Base-by-base conservation (phyloP, 2,888 invertebrate genomes). In the Pimpla rufipes region DNA sequence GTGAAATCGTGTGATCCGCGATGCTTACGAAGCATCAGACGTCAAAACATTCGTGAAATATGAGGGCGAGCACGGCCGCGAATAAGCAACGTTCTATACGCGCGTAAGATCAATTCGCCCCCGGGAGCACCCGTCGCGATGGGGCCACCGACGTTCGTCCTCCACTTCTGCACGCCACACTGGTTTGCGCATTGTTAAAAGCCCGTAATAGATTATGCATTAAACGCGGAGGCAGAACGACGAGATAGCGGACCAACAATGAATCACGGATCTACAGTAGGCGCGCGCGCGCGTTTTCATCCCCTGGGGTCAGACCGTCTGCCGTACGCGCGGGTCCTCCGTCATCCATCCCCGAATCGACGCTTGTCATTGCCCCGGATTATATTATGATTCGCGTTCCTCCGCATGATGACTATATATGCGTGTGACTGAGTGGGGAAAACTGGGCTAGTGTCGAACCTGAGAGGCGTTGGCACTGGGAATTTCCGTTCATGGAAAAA, bases 141-240 rank as follows among this genome's bases (percentile, higher is more conserved):
- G 23, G 57, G 57, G 67, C 29, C 45, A 71, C 29, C 42, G 52
- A 21, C 35, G 52, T 74, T 11, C 64, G 16, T 83, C 59, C 57
- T 40, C 81, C 80, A 5, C 64, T 71, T 77, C 76, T 45, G 29
- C 76, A 71, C 76, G 59, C 37, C 77, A 87, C 88, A 89, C 84
- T 87, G 90, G 87, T 85, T 87, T 87, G 21, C 35, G 90, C 88
- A 92, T 92, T 91, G 91, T 92, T 91, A 92, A 93, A 91, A 91
- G 90, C 89, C 88, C 88, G 90, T 91, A 91, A 92, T 92, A 92
- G 93, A 92, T 93, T 92, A 92, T 92, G 92, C 92, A 93, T 92
- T 91, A 91, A 93, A 91, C 88, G 88, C 85, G 87, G 84, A 86
- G 83, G 84, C 86, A 88, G 88, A 90, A 90, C 88, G 86, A 88